phyloP scores from a whole-genome alignment of 2,113 vertebrate species.

The Marmota flaviventris region DNA sequence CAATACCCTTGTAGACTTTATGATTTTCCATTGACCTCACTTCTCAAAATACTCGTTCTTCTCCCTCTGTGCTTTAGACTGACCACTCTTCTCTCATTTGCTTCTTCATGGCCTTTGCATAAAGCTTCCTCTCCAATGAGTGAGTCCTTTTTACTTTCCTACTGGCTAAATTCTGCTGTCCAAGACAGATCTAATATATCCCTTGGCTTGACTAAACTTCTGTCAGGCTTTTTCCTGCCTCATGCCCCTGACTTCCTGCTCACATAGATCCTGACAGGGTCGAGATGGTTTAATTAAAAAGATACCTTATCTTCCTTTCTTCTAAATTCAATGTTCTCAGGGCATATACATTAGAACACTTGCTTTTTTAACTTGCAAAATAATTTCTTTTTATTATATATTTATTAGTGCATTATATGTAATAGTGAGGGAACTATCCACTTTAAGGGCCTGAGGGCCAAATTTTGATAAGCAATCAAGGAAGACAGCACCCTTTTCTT shows the following conservation, averaged over 20 bases:
- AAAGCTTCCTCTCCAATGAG: not conserved
- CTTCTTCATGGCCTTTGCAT: not conserved
- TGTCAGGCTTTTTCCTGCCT: not conserved
- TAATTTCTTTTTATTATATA: too few species aligned
- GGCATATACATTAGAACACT: conserved; percentile 5
- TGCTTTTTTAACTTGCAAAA: too few species aligned
- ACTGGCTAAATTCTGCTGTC: not conserved
- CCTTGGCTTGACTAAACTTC: not conserved
- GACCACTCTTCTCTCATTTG: not conserved
- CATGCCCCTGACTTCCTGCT: not conserved
- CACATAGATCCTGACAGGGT: not conserved
- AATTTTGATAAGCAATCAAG: not conserved
- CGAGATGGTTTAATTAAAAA: not conserved
- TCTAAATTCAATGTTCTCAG: not conserved
- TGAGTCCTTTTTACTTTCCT: not conserved
- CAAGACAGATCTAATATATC: not conserved
- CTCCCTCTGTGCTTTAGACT: not conserved
- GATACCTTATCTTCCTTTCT: not conserved
- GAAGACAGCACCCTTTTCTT: not conserved
- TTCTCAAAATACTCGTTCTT: not conserved
- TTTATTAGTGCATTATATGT: too few species aligned
- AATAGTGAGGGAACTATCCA: not conserved
- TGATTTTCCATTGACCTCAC: not conserved
- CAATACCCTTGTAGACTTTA: not conserved
- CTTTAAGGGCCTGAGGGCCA: not conserved